Conservation (phyloP, 35 echinoderm and acorn worm genomes). For the Nesometra sesokonis region DNA sequence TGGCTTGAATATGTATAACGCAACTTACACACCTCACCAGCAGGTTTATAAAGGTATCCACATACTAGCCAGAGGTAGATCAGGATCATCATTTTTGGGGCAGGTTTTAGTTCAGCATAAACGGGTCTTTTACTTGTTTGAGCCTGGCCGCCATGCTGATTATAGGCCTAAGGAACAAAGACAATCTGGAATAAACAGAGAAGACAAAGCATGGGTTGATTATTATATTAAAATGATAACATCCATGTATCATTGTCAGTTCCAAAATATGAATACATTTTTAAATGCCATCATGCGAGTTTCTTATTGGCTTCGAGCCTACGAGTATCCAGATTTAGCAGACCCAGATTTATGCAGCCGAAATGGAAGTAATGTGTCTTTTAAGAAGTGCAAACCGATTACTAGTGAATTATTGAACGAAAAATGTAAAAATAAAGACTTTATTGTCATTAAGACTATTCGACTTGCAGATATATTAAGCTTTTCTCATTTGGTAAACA, state of each 20-base stretch:
- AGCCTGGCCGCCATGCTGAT: not conserved
- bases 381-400: not conserved
- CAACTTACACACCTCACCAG: no score
- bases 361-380: no score
- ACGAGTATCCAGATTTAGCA: not conserved
- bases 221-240: not conserved
- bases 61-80: not conserved
- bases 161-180: not conserved
- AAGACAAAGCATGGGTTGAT: not conserved
- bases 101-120: not conserved
- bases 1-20: no score
- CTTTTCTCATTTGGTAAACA: not conserved
- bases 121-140: not conserved
- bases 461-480: not conserved
- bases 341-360: not conserved
- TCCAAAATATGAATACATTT: not conserved
- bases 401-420: not conserved
- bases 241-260: not conserved
- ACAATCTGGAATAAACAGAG: not conserved
- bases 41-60: not conserved
- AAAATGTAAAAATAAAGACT: not conserved
- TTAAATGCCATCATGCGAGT: not conserved
- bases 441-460: not conserved
- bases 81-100: not conserved
- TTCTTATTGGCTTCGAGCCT: not conserved